These are phyloP conservation scores for Xanthorhoe spadicearia DNA, from an alignment of 2,888 invertebrate genomes.

Conservation along the genomic window DNA sequence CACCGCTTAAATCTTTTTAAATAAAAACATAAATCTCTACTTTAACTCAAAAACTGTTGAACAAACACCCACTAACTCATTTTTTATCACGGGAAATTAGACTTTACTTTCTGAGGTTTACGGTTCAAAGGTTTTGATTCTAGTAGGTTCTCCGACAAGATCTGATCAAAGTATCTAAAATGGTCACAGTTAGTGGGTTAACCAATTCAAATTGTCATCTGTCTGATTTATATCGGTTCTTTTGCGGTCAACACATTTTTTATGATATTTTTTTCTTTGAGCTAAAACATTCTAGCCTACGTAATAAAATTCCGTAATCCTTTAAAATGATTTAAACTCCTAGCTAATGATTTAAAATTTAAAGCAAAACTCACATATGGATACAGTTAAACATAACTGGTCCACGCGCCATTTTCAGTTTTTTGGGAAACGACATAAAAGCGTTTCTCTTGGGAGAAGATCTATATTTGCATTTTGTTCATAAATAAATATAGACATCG, in stretches of 20 bases:
- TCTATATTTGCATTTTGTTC: too few relatives aligned
- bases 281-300: conserved; percentile 27
- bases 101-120: conserved; percentile 53
- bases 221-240: conserved; percentile 84
- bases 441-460: too few relatives aligned
- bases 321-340: neutral
- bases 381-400: too few relatives aligned
- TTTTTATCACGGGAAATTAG: conserved; percentile 53
- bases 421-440: too few relatives aligned
- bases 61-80: conserved; percentile 78
- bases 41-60: conserved; percentile 74
- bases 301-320: conserved; percentile 1
- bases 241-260: conserved; percentile 80
- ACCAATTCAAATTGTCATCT: conserved; percentile 86
- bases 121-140: conserved; percentile 48
- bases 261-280: conserved; percentile 59
- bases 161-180: conserved; percentile 85
- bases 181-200: conserved; percentile 86
- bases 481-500: too few relatives aligned
- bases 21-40: conserved; percentile 83
- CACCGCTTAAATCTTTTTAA: conserved; percentile 79
- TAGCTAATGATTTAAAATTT: too few relatives aligned
- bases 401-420: too few relatives aligned
- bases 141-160: conserved; percentile 76
- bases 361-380: too few relatives aligned